Base-by-base conservation (phyloP, 2,797 vertebrate species). In the Antrozous pallidus region DNA sequence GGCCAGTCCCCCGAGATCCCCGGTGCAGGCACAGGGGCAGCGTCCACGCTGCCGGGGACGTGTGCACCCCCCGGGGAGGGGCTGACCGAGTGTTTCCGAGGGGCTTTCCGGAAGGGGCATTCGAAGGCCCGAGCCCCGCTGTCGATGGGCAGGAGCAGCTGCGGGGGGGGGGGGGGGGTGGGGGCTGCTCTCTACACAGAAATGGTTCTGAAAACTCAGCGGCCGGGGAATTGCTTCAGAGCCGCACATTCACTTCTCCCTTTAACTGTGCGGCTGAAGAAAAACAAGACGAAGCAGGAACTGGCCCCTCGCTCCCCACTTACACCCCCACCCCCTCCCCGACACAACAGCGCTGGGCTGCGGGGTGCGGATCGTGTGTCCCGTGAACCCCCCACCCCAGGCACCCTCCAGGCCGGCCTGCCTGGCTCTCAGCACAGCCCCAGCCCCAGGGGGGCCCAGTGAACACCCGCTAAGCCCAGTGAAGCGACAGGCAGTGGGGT, bases 231-330 rank as follows among this genome's bases (percentile, higher is more conserved):
- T n/a, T n/a, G n/a, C n/a, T n/a, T n/a, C 96, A 33, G 22, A 73
- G 61, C 10, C 58, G 69, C 75, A 89, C 79, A 81, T 96, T 96
- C 92, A 91, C 96, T 96, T 97, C 96, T 97, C 96, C 87, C 96
- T 97, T 91, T 51, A 70, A 92, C 94, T 49, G 73, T 86, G 90
- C 82, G 77, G 65, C 28, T 95, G 88, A 94, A 94, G 88, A 88
- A 95, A 96, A 96, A 83, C 94, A 93, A 81, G 61, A 67, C 33
- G 26, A 93, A 94, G 93, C 88, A 93, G 91, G 89, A 96, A 96
- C 86, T 75, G 38, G 45, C 65, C 40, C 86, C 38, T 63, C 58
- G 40, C 36, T 56, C 33, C 85, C 7, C 24, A 18, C 24, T 13
- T 14, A 10, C 40, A 58, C 14, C n/a, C 45, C n/a, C 33, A 17